A percentile compares a stretch with the other conserved stretches of the same genome.
These are phyloP conservation scores for Carterocephalus palaemon DNA, from an alignment of 2,888 invertebrate species.

Conservation along the genomic window DNA sequence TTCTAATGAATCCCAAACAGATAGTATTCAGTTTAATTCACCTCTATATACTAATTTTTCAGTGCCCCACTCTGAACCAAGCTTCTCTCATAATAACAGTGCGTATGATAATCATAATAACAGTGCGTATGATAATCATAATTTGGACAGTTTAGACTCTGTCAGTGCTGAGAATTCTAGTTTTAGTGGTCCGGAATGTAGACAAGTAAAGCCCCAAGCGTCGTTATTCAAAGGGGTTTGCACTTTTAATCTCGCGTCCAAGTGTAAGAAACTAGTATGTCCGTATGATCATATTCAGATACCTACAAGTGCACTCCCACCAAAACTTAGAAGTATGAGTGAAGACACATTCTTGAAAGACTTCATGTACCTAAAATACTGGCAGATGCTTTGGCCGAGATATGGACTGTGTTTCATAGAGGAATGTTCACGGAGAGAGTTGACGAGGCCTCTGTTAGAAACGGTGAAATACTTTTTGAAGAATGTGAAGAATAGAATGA, in stretches of 20 bases:
- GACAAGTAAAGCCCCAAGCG: too few relatives aligned
- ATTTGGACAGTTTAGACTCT: background rate
- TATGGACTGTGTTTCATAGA: conserved; percentile 46
- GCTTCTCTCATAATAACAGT: too few relatives aligned
- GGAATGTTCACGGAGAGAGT: conserved; percentile 45
- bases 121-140: too few relatives aligned
- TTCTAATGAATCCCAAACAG: too few relatives aligned
- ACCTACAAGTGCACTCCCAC: conserved; percentile 34
- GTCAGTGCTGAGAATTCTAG: too few relatives aligned
- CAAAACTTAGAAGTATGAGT: conserved; percentile 31
- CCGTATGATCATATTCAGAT: conserved; percentile 36
- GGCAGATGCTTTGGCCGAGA: conserved; percentile 34
- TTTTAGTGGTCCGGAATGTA: too few relatives aligned
- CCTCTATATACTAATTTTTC: too few relatives aligned
- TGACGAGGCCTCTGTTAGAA: conserved; percentile 49
- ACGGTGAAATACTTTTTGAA: conserved; percentile 48
- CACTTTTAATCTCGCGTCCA: conserved; percentile 43
- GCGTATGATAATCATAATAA: too few relatives aligned
- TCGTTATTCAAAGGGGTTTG: conserved; percentile 51
- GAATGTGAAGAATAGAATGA: conserved; percentile 35
- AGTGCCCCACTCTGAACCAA: too few relatives aligned
- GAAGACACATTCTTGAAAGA: conserved; percentile 49
- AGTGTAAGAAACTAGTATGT: conserved; percentile 46
- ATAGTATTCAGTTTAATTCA: too few relatives aligned
- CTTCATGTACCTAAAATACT: conserved; percentile 42